These are phyloP conservation scores for Laupala kohalensis DNA, from an alignment of 1,140 invertebrate species.

Conservation along the genomic window DNA sequence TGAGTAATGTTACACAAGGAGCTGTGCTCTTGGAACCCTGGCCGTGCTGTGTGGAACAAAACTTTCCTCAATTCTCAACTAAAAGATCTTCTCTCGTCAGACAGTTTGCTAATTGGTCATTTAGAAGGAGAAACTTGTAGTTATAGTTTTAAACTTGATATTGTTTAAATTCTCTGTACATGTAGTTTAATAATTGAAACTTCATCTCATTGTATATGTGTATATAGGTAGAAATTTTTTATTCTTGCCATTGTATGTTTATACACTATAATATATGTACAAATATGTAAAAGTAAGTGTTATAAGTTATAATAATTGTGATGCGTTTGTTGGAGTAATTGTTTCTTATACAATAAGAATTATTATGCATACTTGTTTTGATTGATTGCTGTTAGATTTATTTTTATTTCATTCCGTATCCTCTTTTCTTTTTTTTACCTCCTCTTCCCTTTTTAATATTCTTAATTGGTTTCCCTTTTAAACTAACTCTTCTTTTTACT, in stretches of 20 bases:
- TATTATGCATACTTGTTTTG: too few species aligned
- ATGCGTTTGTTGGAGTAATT: not conserved
- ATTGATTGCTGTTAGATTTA: not conserved
- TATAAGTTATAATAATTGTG: not conserved
- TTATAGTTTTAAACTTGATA: not conserved
- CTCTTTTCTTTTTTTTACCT: not conserved
- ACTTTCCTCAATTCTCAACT: constrained; percentile 10
- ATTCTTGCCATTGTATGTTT: not conserved
- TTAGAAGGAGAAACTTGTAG: constrained; percentile 13
- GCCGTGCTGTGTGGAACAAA: constrained; percentile 11
- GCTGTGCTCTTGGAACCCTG: constrained; percentile 5
- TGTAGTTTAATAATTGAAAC: not conserved
- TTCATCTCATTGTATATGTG: not conserved
- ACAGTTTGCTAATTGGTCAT: constrained; percentile 14
- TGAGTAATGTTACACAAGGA: constrained; percentile 8
- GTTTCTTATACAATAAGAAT: not conserved
- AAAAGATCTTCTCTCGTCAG: constrained; percentile 13
- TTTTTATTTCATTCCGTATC: not conserved
- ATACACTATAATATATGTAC: not conserved
- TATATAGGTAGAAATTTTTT: not conserved
- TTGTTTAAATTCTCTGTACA: not conserved
- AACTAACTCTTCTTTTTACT: not conserved
- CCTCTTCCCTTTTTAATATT: not conserved
- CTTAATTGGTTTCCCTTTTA: not conserved
- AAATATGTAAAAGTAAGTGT: not conserved